phyloP scores from a whole-genome alignment of 1,140 invertebrate genomes.

The Nasonia giraulti region DNA sequence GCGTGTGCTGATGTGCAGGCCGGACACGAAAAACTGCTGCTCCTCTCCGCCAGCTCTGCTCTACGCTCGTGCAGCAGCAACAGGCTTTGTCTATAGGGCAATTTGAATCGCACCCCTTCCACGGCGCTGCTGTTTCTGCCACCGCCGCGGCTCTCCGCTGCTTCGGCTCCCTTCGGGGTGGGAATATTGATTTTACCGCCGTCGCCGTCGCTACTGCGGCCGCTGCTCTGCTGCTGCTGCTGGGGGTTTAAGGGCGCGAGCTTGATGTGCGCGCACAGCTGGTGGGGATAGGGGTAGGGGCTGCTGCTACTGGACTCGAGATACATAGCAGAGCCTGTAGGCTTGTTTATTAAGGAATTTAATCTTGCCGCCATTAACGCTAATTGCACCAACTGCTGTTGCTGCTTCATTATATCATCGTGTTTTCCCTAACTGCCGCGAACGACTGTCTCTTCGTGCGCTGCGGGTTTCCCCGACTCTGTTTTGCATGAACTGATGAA shows the following conservation, averaged over 20 bases:
- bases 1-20: neutral
- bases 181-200: conserved; percentile 70
- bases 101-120: conserved; percentile 65
- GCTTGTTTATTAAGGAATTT: conserved; percentile 17
- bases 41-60: neutral
- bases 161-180: conserved; percentile 57
- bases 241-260: neutral
- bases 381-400: neutral
- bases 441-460: too few species aligned
- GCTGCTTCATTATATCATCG: too few species aligned
- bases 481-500: too few species aligned
- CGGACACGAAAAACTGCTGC: neutral
- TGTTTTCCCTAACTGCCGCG: too few species aligned
- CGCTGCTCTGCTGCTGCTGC: neutral
- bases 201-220: neutral
- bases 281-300: neutral
- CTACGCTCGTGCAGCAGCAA: conserved; percentile 63
- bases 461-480: too few species aligned
- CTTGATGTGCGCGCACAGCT: neutral
- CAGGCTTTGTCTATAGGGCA: conserved; percentile 71
- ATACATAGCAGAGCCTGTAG: neutral
- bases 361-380: neutral
- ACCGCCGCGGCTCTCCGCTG: neutral
- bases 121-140: conserved; percentile 13
- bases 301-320: neutral